phyloP scores from a whole-genome alignment of 2,888 invertebrate species.

The Ophion slaviceki region DNA sequence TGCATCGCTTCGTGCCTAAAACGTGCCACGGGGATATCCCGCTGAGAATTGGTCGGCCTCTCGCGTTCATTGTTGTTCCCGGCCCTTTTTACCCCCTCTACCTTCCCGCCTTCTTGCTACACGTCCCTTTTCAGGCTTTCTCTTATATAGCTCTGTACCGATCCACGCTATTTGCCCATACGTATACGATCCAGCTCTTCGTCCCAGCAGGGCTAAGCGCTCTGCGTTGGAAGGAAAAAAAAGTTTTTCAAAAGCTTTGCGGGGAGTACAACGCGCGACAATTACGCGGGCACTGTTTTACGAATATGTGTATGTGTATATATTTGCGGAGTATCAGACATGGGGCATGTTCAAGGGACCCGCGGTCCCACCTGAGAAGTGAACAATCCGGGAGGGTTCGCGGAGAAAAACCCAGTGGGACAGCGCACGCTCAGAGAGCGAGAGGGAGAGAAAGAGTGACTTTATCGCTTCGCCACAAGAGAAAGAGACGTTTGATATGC shows the following conservation, averaged over 20 bases:
- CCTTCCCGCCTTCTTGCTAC: neutral
- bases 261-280: no score
- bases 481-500: conserved; percentile 42
- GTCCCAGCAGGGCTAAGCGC: no score
- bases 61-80: conserved; percentile 78
- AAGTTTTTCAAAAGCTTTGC: neutral
- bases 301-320: no score
- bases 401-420: conserved; percentile 50
- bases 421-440: neutral
- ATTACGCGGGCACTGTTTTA: no score
- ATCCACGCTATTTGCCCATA: conserved; percentile 52
- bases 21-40: conserved; percentile 76
- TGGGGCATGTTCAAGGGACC: no score
- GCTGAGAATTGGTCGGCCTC: conserved; percentile 73
- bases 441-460: neutral
- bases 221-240: neutral
- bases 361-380: conserved; percentile 14
- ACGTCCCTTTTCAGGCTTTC: conserved; percentile 42
- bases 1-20: conserved; percentile 70
- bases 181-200: conserved; percentile 3
- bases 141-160: conserved; percentile 51
- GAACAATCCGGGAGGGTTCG: conserved; percentile 36
- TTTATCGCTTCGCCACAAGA: neutral
- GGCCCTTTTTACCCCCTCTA: conserved; percentile 71
- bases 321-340: no score